phyloP scores from a whole-genome alignment of 1,140 invertebrate genomes.

The Sipha flava region DNA sequence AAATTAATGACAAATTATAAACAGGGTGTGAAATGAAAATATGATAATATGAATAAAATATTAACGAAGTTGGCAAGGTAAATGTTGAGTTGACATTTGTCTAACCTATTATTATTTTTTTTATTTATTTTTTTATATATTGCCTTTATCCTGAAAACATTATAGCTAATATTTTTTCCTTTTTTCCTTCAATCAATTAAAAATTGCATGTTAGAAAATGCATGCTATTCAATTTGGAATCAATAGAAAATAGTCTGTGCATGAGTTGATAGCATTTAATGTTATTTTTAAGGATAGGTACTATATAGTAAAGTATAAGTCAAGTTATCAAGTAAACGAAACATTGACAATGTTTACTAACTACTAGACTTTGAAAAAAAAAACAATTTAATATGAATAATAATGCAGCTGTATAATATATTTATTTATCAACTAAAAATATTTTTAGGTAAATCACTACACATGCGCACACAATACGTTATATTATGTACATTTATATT shows the following conservation, averaged over 20 bases:
- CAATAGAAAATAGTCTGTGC: not conserved
- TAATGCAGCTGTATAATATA: not conserved
- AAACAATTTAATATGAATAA: not conserved
- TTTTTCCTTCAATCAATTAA: not conserved
- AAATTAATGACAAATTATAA: not conserved
- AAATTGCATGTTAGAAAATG: not conserved
- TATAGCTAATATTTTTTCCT: not conserved
- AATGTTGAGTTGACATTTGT: not conserved
- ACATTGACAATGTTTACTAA: not conserved
- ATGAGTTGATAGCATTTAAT: not conserved
- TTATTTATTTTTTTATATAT: not conserved
- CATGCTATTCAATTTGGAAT: not conserved
- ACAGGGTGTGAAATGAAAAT: conserved; percentile 2
- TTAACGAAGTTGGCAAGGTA: not conserved
- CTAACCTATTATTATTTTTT: not conserved
- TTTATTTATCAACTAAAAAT: not conserved
- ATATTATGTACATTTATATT: too few relatives aligned
- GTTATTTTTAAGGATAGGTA: conserved; percentile 1
- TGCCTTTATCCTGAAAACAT: too few relatives aligned
- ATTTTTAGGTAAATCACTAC: not conserved
- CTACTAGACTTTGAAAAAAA: not conserved
- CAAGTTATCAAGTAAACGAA: not conserved
- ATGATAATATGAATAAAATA: not conserved
- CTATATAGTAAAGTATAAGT: not conserved
- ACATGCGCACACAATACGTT: not conserved